A percentile compares a stretch with the other conserved stretches of the same genome.
These are phyloP conservation scores for Cairina moschata DNA, from an alignment of 2,113 vertebrate species.

Conservation along the genomic window DNA sequence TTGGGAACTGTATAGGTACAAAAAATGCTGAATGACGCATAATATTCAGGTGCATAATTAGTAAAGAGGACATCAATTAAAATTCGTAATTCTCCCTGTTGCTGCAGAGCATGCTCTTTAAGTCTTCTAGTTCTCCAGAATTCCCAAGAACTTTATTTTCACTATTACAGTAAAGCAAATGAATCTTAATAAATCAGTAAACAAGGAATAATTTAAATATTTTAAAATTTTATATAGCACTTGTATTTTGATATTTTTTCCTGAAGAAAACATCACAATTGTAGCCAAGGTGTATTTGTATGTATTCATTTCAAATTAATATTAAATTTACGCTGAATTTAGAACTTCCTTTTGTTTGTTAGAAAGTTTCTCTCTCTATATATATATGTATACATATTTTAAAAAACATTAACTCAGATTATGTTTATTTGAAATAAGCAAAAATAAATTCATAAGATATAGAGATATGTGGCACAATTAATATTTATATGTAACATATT, in stretches of 20 bases:
- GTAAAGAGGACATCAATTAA: neutral
- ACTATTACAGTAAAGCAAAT: neutral
- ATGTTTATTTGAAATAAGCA: neutral
- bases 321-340: neutral
- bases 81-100: neutral
- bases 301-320: neutral
- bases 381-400: neutral
- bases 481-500: neutral
- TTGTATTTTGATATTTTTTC: neutral
- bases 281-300: neutral
- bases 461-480: neutral
- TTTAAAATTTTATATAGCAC: neutral
- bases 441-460: neutral
- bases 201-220: neutral
- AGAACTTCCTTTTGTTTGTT: neutral
- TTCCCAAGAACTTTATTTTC: neutral
- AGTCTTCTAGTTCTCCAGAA: neutral
- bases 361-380: neutral
- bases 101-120: neutral
- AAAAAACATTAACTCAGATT: neutral
- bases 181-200: neutral
- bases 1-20: neutral
- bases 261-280: neutral
- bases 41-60: neutral
- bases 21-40: neutral